Conservation (phyloP, 2,113 vertebrate genomes). For the Cacatua alba region DNA sequence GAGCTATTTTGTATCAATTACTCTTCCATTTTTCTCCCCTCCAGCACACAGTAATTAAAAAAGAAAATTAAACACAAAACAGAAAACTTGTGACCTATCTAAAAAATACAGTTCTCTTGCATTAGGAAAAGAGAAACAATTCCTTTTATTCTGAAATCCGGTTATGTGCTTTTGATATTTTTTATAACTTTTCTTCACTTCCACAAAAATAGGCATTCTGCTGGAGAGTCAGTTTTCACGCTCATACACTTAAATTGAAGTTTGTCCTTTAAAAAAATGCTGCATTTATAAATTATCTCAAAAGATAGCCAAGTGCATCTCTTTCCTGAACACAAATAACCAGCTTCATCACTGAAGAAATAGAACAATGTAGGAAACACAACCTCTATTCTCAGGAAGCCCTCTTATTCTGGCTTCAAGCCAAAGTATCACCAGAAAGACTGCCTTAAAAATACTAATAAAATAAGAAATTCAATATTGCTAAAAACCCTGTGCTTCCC, state of each 20-base stretch:
- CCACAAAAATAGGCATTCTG: neutral
- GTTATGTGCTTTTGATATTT: neutral
- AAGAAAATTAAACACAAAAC: neutral
- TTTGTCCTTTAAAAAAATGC: neutral
- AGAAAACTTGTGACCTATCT: neutral
- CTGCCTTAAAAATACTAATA: neutral
- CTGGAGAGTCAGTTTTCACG: neutral
- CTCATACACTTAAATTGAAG: neutral
- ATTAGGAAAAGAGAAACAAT: neutral
- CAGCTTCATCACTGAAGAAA: neutral
- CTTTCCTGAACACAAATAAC: neutral
- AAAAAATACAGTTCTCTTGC: neutral
- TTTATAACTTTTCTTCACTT: neutral
- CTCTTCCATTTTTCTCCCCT: neutral
- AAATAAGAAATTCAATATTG: neutral
- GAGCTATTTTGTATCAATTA: neutral
- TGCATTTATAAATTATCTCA: neutral
- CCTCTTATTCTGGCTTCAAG: neutral
- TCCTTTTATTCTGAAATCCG: neutral
- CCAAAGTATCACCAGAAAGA: neutral
- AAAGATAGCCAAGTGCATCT: neutral
- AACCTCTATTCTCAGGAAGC: neutral
- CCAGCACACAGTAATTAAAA: neutral
- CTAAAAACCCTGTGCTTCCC: neutral
- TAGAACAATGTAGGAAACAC: neutral